Evolutionary conservation across 2,888 invertebrate genomes (phyloP), one percentile per base, ranked within the genome.

Genomic region (Caenorhabditis virilis): DNA sequence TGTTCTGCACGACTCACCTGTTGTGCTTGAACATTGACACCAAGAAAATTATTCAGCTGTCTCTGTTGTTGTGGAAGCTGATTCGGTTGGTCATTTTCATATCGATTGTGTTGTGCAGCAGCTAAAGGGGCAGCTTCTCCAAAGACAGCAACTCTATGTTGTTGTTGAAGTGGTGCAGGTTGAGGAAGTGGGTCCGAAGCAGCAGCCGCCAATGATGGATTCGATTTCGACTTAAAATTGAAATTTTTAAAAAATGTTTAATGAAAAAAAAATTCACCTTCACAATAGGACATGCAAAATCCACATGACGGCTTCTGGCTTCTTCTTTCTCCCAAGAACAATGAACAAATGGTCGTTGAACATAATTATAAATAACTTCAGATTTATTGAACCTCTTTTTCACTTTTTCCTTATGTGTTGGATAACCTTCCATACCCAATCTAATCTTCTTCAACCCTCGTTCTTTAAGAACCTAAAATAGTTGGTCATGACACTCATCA

Each of bases 251-350:
- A 45, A 22, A 45, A 45, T 16, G 45, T 45, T 15, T 13, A 45
- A 41, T 36, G 36, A 36, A 16, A 20, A 15, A 36, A 45, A 16
- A 26, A 39, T 42, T 33, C 36, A 69, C 67, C 56, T 83, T 83
- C 16, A 83, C 82, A 51, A 83, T 83, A 9, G 83, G 83, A 57
- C 83, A 83, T 25, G 83, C 83, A 52, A 83, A 99, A 85, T 99
- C 98, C 0, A 99, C 98, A 84, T 99, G 98, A 0, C 98, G 89
- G 82, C 93, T 94, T 83, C 95, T 95, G 0, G 95, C 97, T 82
- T 99, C 98, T 83, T 99, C 98, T 82, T 99, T 99, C 84, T 99
- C 98, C 98, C 98, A 99, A 0, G 94, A 94, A 91, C 94, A 93
- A 83, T 95, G 94, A 52, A 99, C 92, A 85, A 99, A 99, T 0